Base-by-base conservation (phyloP, 2,113 vertebrate species). In the Cynopterus brachyotis region DNA sequence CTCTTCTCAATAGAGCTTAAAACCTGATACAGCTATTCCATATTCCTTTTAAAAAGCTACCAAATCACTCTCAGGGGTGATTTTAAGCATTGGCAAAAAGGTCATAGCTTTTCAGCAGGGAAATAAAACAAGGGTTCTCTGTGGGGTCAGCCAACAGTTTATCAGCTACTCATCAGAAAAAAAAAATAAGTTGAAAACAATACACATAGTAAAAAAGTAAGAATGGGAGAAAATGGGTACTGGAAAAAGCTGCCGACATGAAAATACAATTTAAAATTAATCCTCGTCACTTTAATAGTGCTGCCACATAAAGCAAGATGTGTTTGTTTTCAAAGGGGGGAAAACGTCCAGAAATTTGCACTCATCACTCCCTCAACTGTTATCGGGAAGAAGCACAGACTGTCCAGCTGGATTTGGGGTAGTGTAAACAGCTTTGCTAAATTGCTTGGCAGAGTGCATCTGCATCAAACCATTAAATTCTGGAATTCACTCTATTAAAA, bases 351-450 rank as follows among this genome's bases (percentile, higher is more conserved):
- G 97, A 97, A 97, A 98, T 45, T 30, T 75, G 90, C 87, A 85
- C 87, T 97, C 96, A 69, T 62, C 78, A 15, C 89, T 89, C 97
- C 96, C 95, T 97, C 60, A n/a, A 11, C 85, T 83, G 88, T 97
- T 97, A 97, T 96, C 97, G 94, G 45, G 75, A 98, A 97, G 92
- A 98, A 96, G 97, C 67, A 62, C 8, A 84, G 95, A 47, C 91
- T 92, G 94, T 96, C 97, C 98, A 96, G 94, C 93, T 97, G 96
- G 96, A 97, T 97, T 87, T 91, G 53, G 94, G 94, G 97, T 67
- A 96, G 76, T 73, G 97, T 97, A 98, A 98, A 98, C 98, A 98
- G 95, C 96, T 97, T 22, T 4, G 81, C 97, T 97, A 80, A 98
- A 96, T 85, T 84, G 93, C 97, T 94, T 96, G 98, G 98, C 98